These are phyloP conservation scores for Reticulitermes speratus DNA, from an alignment of 1,140 invertebrate species.

Conservation along the genomic window DNA sequence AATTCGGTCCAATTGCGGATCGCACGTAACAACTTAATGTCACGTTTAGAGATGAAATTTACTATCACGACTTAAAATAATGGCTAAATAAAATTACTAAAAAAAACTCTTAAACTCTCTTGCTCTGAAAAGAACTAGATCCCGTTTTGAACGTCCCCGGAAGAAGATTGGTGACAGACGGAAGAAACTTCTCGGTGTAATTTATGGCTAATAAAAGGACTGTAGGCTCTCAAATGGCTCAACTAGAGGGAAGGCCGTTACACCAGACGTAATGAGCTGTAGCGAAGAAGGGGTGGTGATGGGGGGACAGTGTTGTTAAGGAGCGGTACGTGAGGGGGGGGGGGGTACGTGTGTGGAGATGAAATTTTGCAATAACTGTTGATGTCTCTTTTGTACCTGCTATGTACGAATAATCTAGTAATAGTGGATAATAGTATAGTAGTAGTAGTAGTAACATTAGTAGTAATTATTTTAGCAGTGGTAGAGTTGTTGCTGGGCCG, in stretches of 20 bases:
- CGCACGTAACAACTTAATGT: too few species aligned
- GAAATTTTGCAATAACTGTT: background rate
- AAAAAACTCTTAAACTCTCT: background rate
- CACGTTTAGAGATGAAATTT: too few species aligned
- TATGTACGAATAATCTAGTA: background rate
- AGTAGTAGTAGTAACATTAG: background rate
- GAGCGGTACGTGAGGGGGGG: background rate
- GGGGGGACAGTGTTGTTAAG: background rate
- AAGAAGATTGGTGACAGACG: background rate
- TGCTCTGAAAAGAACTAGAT: background rate
- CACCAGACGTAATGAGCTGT: background rate
- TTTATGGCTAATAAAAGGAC: background rate
- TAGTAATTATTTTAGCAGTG: too few species aligned
- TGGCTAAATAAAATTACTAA: background rate
- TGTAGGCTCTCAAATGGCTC: background rate
- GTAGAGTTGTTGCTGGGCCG: too few species aligned
- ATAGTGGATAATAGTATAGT: too few species aligned
- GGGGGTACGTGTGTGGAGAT: background rate
- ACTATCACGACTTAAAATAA: background rate
- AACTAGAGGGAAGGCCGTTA: background rate
- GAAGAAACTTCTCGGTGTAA: background rate
- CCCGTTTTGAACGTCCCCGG: background rate
- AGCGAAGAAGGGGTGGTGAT: background rate
- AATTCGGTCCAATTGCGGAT: too few species aligned
- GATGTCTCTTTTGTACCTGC: background rate